Base-by-base conservation (phyloP, 2,797 vertebrate genomes). In the Cephalopachus bancanus region DNA sequence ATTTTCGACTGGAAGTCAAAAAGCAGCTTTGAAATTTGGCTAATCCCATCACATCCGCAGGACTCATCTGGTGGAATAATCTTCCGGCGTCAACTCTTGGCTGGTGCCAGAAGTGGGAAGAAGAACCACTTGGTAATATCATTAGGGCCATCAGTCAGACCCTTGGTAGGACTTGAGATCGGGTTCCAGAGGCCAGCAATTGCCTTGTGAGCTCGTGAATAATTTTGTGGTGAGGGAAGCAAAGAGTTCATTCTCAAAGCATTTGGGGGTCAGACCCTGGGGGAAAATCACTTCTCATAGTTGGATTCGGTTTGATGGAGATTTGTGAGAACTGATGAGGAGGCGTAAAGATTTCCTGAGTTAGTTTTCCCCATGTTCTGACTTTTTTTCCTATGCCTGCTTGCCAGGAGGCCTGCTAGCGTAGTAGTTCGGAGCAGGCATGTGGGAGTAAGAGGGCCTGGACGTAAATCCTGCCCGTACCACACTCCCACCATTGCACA, bases 1-100 rank as follows among this genome's bases (percentile, higher is more conserved):
- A 97, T 99, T 99, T 99, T 99, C 98, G 98, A 92, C 97, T 96
- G 97, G 98, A 98, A 99, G 99, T 99, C 99, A 99, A 98, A 98
- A 98, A 94, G 98, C 99, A 99, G 98, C 98, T 99, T 99, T 99
- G 98, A 98, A 98, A 98, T 99, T 98, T 98, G 98, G 97, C 98
- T 98, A 98, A 98, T 99, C 98, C 98, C 98, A 98, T 99, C 98
- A 98, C 98, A 98, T 98, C 98, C 88, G 0, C 97, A 97, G 97
- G 97, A 96, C 95, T 95, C 76, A 97, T 98, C 98, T 98, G 98
- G 89, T 97, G 95, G 98, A 98, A 98, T 98, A 96, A 98, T 98
- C 98, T 98, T 98, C 96, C 98, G 98, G 98, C 97, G 81, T 97
- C 95, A 97, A 96, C 95, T 97, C 98, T 98, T 97, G 97, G 98